Evolutionary conservation across 2,888 invertebrate genomes (phyloP).

Genomic region (Thera obeliscata): DNA sequence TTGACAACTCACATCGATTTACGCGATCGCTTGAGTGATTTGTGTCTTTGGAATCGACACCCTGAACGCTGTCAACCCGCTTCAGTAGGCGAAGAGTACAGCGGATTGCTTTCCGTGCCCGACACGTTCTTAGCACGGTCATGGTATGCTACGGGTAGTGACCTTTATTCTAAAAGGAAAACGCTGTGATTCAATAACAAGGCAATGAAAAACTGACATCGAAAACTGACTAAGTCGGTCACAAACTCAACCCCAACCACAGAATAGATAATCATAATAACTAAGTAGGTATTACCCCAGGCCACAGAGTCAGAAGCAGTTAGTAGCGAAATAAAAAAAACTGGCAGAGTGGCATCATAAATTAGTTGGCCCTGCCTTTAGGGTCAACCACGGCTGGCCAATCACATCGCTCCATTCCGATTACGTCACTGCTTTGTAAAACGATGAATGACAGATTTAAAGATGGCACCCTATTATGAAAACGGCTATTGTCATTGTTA

Average conservation of each 20-base stretch:
- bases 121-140: too few relatives aligned
- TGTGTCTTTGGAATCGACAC: too few relatives aligned
- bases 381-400: conserved; percentile 49
- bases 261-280: too few relatives aligned
- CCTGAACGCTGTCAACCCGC: too few relatives aligned
- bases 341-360: conserved; percentile 75
- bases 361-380: conserved; percentile 46
- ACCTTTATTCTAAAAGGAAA: too few relatives aligned
- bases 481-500: conserved; percentile 38
- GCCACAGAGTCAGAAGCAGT: conserved; percentile 59
- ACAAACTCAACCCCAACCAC: conserved; percentile 69
- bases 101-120: too few relatives aligned
- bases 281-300: too few relatives aligned
- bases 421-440: conserved; percentile 58
- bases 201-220: conserved; percentile 46
- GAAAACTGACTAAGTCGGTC: conserved; percentile 72
- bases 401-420: conserved; percentile 51
- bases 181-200: too few relatives aligned
- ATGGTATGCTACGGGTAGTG: too few relatives aligned
- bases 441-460: conserved; percentile 64
- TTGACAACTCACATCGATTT: too few relatives aligned
- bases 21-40: too few relatives aligned
- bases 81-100: too few relatives aligned
- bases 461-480: conserved; percentile 69
- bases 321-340: conserved; percentile 75